Evolutionary conservation across 2,113 vertebrate species (phyloP).

Genomic region (Scalopus aquaticus): DNA sequence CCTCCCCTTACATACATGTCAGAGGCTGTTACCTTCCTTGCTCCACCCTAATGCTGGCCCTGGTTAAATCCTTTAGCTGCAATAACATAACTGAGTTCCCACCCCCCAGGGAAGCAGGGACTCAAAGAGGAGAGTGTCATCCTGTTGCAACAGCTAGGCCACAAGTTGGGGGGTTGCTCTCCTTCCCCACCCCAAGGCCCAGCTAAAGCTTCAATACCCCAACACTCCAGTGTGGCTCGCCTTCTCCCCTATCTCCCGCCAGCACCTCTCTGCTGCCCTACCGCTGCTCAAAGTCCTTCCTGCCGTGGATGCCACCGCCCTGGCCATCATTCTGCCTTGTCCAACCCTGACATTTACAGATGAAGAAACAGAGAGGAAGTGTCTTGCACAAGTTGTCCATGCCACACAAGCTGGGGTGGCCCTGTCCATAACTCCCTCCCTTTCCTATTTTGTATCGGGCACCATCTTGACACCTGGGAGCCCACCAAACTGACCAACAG

Average conservation of each 20-base stretch:
- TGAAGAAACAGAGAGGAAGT: conserved; percentile 73
- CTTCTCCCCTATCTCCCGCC: not conserved
- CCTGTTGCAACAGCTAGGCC: not conserved
- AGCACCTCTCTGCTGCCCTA: not conserved
- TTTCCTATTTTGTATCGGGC: conserved; percentile 4
- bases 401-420: not conserved
- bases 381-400: conserved; percentile 51
- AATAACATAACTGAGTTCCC: not conserved
- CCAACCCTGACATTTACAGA: not conserved
- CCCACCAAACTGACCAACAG: not conserved
- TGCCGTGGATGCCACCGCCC: not conserved
- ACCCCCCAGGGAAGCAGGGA: not conserved
- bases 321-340: not conserved
- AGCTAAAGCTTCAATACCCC: not conserved
- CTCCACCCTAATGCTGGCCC: not conserved
- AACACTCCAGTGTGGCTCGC: not conserved
- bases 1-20: not conserved
- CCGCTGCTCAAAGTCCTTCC: not conserved
- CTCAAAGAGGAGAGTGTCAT: not conserved
- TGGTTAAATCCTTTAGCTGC: not conserved
- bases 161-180: not conserved
- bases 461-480: not conserved
- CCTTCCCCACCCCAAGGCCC: not conserved
- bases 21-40: not conserved
- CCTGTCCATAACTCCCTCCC: not conserved